Conservation (phyloP, 92 coral and sea anemone species). For the Palythoa heliodiscus region DNA sequence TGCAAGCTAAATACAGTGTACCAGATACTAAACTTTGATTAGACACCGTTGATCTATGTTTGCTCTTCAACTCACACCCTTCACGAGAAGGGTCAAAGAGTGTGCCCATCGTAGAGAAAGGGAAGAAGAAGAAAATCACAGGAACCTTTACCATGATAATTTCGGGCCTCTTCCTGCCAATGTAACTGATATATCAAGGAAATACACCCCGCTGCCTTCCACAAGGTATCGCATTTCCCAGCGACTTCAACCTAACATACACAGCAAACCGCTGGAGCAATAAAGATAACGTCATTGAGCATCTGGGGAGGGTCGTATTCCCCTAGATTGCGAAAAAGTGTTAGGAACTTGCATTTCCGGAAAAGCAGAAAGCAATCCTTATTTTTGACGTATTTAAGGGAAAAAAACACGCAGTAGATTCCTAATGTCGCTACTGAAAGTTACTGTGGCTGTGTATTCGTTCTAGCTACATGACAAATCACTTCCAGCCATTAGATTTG, state of each 20-base stretch:
- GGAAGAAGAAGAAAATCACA: not conserved
- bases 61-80: too few species aligned
- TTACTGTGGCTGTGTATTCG: conserved; percentile 47
- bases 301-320: too few species aligned
- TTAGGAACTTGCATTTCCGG: conserved; percentile 18
- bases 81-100: too few species aligned
- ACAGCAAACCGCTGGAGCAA: too few species aligned
- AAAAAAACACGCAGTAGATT: conserved; percentile 40
- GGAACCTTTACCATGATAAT: not conserved
- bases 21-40: not conserved
- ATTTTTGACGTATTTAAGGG: conserved; percentile 55
- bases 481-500: conserved; percentile 50
- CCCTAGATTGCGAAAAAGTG: too few species aligned
- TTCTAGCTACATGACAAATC: conserved; percentile 21
- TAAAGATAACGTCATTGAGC: too few species aligned
- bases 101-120: not conserved
- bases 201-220: too few species aligned
- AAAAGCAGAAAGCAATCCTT: conserved; percentile 55
- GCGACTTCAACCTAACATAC: too few species aligned
- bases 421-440: conserved; percentile 28
- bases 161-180: too few species aligned
- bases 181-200: too few species aligned
- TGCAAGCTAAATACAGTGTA: not conserved
- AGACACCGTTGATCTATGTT: too few species aligned
- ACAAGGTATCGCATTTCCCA: too few species aligned